Percentiles rank a stretch among this genome's conserved stretches.
phyloP scores from a whole-genome alignment of 2,113 vertebrate genomes.

The Scortum barcoo region DNA sequence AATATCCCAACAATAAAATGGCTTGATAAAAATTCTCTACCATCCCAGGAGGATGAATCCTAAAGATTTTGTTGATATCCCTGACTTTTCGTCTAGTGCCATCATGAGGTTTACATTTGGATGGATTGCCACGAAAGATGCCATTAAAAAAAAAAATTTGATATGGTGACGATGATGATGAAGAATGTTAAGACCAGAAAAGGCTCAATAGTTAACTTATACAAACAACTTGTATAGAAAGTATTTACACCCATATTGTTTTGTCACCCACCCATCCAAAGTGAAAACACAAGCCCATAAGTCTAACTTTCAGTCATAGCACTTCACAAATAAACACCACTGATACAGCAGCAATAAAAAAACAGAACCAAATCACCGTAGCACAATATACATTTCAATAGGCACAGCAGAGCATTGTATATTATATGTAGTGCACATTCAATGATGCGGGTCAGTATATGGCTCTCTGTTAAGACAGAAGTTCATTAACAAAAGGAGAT shows the following conservation, averaged over 20 bases:
- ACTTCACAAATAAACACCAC: conserved; percentile 43
- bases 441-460: conserved; percentile 24
- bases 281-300: conserved; percentile 25
- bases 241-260: conserved; percentile 46
- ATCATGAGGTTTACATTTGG: background rate
- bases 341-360: conserved; percentile 51
- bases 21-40: background rate
- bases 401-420: conserved; percentile 63
- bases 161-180: too few relatives aligned
- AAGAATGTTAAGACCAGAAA: background rate
- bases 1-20: background rate
- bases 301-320: background rate
- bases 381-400: conserved; percentile 41
- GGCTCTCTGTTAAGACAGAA: conserved; percentile 22
- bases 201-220: background rate
- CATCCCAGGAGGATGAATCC: background rate
- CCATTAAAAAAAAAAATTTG: background rate
- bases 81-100: background rate
- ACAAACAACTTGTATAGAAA: conserved; percentile 17
- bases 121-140: background rate
- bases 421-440: conserved; percentile 52
- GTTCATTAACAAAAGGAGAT: background rate
- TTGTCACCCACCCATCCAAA: background rate
- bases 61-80: background rate
- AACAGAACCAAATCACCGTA: conserved; percentile 30